Base-by-base conservation (phyloP, 2,113 vertebrate genomes). In the Microtus ochrogaster region DNA sequence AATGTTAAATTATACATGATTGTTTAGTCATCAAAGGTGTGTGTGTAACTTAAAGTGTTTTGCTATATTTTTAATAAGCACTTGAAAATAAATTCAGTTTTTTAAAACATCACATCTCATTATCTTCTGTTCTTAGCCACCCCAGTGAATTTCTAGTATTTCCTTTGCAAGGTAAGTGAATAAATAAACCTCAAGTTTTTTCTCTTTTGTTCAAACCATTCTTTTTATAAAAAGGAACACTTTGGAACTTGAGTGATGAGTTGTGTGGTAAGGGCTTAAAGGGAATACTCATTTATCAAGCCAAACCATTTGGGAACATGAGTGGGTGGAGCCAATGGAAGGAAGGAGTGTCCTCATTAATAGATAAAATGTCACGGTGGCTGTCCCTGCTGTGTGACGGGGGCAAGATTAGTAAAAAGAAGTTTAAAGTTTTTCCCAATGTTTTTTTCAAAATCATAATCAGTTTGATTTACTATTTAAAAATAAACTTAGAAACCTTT, bases 31-130 rank as follows among this genome's bases (percentile, higher is more conserved):
- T 94, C 52, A 97, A 95, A 93, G 22, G 19, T 95, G 0, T 77
- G 89, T 95, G 28, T 92, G n/a, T n/a, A 70, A 94, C 88, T 90
- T 72, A 13, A 95, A 92, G 74, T 94, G 24, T 94, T 93, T 90
- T 94, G 44, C 44, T 44, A 44, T 65, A 58, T 82, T 58, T 81
- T 89, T 95, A 93, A 93, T 95, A 96, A 97, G 92, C 3, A 81
- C 14, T 95, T 97, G n/a, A 91, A 97, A 97, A 94, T 92, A 78
- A 92, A 90, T 30, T 47, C 92, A 36, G 63, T 22, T 76, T 76
- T 76, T 47, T 36, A 89, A 94, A 97, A 11, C 85, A 41, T 61
- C 24, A 84, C 8, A 49, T 49, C 19, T 86, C 89, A 58, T 77
- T 76, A 52, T 58, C 94, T 95, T 95, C 77, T 58, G 68, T 95